Evolutionary conservation across 2,888 invertebrate genomes (phyloP), one percentile per base, ranked within the genome.

Genomic region (Stenodema calcarata): DNA sequence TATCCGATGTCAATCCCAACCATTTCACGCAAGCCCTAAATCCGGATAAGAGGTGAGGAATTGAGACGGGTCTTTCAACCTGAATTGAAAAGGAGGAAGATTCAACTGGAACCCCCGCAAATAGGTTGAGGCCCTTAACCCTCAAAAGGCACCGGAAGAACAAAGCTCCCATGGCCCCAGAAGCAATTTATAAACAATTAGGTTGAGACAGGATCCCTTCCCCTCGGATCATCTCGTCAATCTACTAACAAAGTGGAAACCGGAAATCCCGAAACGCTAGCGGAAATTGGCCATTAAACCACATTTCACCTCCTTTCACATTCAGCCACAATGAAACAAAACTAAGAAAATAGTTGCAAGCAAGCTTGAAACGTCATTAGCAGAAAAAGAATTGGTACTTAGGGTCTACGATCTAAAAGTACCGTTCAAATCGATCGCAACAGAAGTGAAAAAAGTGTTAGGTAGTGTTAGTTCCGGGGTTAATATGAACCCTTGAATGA

Each of bases 101-200:
- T 18, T 27, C 18, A 23, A 6, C 62, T 62, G 27, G 18, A 62
- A 23, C 62, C 0, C 18, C 54, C n/a, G 11, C 54, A 0, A 2
- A 18, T n/a, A 16, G 42, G 6, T 12, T 12, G 14, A 9, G 14
- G 47, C 23, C 11, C 18, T 62, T 62, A 23, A 62, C 62, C 18
- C 62, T 62, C 62, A 62, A 62, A 62, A 62, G 62, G 62, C 62
- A 62, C 23, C 62, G 23, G 47, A 23, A 23, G 73, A 73, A 73
- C 73, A 73, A 73, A 73, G 73, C 73, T 73, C 73, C 73, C 73
- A 18, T n/a, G 41, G 73, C 73, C 73, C 73, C 73, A 16, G 41
- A 73, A 73, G 73, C 73, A 73, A 73, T 73, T 73, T 73, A 73
- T 73, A 73, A 73, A 73, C 73, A 73, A 73, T 73, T 73, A 73